Base-by-base conservation (phyloP, 2,113 vertebrate genomes). In the Varanus komodoensis region DNA sequence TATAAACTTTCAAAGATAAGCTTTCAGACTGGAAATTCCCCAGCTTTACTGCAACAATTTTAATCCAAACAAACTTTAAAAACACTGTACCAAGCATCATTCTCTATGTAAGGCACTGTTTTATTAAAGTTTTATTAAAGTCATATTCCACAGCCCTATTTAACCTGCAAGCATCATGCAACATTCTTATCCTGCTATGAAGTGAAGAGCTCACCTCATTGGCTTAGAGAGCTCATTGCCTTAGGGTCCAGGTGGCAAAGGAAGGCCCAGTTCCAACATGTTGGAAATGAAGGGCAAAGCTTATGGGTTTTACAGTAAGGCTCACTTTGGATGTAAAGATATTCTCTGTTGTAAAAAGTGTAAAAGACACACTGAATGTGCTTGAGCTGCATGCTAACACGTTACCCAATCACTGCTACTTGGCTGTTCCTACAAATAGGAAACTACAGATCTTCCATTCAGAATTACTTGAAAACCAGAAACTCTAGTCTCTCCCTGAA, bases 1-100 rank as follows among this genome's bases (percentile, higher is more conserved):
- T 48, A 67, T 34, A 86, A 86, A 48, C 44, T 89, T 91, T 91
- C 89, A 89, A 48, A 91, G 32, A 82, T 81, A 74, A 91, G 74
- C 0, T 84, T 87, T 85, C 52, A 85, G 38, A 85, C 8, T 83
- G 69, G 85, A 86, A 17, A 84, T 81, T 61, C 11, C 54, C 54
- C 57, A 90, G 1, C 86, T 92, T 2, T 92, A 2, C 25, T 64
- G 2, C 0, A 0, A 82, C 57, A 6, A 57, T 88, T 67, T 73
- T 34, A 89, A 80, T 32, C 32, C 54, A 78, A 57, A 68, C 50
- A 34, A 50, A 92, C 61, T 61, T n/a, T 82, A 89, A 90, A 79
- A 91, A 23, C 8, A 87, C 68, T 87, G 29, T 85, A 77, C 84
- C 32, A 32, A 93, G 17, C 7, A 88, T 82, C 69, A 25, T 67